Base-by-base conservation (phyloP, 2,888 invertebrate genomes). In the Agonopterix subpropinquella region DNA sequence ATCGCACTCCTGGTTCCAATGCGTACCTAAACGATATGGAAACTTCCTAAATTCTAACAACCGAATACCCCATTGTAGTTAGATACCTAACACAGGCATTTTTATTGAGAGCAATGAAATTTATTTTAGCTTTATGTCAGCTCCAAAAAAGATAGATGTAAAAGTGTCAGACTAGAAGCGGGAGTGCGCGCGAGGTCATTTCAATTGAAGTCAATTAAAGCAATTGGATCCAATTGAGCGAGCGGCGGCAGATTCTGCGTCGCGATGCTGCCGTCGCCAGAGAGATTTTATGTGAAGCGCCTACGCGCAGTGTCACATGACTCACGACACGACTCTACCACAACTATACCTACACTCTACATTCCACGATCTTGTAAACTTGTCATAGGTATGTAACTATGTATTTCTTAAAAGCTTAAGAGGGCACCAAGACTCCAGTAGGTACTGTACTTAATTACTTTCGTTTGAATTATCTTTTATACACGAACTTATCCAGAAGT, bases 81-180 rank as follows among this genome's bases (percentile, higher is more conserved):
- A 13, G 5, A 28, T 28, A 28, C 28, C 28, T 28, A 28, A 28
- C 28, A 28, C 28, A 28, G 28, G 7, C 5, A 5, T 28, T 28
- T 28, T 28, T 28, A 28, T 28, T 28, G 28, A 28, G 28, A 7
- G 7, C 39, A 39, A 9, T 39, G n/a, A 39, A 42, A 42, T 42
- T 11, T 13, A 11, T 42, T 11, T 42, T 11, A 13, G 35, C 77
- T 82, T 80, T 77, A 81, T 83, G 83, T 80, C 84, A 83, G 74
- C 77, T 83, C 80, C 83, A 80, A 87, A 86, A 86, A 87, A 86
- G 85, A 86, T 87, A 81, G 83, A 86, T 86, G 84, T 84, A 86
- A 84, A 83, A 85, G 82, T 86, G 87, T 85, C 83, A 80, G 73
- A 74, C 81, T 83, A 83, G 85, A 68, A 82, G 75, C 78, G 82